Evolutionary conservation across 2,113 vertebrate species (phyloP).

Genomic region (Trichechus manatus): DNA sequence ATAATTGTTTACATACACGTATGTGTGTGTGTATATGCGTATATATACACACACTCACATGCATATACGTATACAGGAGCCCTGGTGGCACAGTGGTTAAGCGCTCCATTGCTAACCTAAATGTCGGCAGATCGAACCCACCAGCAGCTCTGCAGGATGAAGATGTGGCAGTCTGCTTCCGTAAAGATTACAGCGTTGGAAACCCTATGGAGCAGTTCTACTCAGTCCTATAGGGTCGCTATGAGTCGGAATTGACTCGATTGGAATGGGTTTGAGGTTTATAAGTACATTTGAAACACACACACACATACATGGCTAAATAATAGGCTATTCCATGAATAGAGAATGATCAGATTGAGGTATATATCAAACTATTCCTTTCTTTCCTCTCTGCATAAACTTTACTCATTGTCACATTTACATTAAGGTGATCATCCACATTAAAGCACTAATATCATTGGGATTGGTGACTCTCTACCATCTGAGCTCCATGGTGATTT

Average conservation of each 20-base stretch:
- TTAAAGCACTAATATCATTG: background rate
- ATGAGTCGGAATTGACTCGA: no score
- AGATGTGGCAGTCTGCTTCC: no score
- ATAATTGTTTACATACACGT: background rate
- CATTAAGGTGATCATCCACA: background rate
- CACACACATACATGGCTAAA: background rate
- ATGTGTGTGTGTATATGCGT: rapidly evolving
- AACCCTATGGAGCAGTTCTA: no score
- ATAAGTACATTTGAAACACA: background rate
- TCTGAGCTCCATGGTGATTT: background rate
- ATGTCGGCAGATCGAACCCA: no score
- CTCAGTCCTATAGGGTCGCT: no score
- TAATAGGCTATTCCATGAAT: background rate
- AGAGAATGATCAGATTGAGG: background rate
- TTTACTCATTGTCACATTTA: background rate
- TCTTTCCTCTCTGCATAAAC: background rate
- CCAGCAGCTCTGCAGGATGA: no score
- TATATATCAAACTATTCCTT: background rate
- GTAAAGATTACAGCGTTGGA: no score
- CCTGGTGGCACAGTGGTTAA: no score
- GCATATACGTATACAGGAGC: background rate
- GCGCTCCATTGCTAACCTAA: no score
- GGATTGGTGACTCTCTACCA: background rate
- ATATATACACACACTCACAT: background rate
- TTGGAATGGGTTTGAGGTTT: no score